Conservation (phyloP, 2,113 vertebrate species). For the Mesitornis unicolor region DNA sequence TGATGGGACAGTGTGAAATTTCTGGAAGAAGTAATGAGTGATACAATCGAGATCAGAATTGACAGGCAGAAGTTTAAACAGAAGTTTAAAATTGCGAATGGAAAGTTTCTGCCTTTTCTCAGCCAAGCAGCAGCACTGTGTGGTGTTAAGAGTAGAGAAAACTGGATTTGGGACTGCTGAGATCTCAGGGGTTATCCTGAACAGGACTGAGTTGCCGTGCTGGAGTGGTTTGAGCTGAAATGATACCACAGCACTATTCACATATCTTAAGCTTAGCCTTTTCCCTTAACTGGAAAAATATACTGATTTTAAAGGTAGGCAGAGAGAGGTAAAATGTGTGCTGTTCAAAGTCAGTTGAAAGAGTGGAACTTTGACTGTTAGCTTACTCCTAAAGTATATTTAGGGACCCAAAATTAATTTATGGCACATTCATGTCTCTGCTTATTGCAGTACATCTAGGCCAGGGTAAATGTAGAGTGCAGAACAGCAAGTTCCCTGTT, state of each 20-base stretch:
- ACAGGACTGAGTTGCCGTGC: neutral
- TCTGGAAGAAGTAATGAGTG: neutral
- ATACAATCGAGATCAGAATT: neutral
- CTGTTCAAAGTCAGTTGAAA: neutral
- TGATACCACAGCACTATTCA: neutral
- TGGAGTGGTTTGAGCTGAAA: neutral
- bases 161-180: neutral
- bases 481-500: neutral
- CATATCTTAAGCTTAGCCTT: neutral
- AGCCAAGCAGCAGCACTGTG: neutral
- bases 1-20: neutral
- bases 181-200: neutral
- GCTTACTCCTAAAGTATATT: neutral
- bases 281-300: neutral
- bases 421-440: neutral
- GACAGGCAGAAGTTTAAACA: neutral
- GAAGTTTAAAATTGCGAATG: neutral
- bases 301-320: neutral
- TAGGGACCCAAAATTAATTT: neutral
- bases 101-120: neutral
- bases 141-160: neutral
- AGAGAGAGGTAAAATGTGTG: neutral
- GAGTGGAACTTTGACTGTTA: neutral
- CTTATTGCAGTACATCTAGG: neutral
- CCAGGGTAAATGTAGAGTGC: too few relatives aligned